Conservation (phyloP, 1,140 invertebrate genomes). For the Drosophila sproati region DNA sequence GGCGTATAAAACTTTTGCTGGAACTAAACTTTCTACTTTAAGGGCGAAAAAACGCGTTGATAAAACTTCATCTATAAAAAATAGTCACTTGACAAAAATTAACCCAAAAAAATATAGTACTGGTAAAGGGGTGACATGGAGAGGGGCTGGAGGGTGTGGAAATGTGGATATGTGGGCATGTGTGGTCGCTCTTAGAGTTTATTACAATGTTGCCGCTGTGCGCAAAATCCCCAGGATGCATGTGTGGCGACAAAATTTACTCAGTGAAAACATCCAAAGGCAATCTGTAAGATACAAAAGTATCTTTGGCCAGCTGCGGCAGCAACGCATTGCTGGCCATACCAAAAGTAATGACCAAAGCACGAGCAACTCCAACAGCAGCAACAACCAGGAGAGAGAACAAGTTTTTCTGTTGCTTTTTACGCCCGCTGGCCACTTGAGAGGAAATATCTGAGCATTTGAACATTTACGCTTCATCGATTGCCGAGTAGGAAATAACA, state of each 20-base stretch:
- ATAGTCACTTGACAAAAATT: constrained; percentile 34
- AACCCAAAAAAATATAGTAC: constrained; percentile 2
- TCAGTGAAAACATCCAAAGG: constrained; percentile 68
- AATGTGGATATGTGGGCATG: background rate
- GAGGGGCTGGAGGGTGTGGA: background rate
- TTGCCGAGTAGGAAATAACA: constrained; percentile 41
- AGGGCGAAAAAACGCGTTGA: constrained; percentile 14
- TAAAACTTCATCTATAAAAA: constrained; percentile 25
- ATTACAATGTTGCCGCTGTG: constrained; percentile 35
- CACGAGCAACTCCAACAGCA: constrained; percentile 47
- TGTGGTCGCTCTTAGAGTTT: constrained; percentile 17
- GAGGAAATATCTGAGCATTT: constrained; percentile 68
- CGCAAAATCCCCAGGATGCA: constrained; percentile 29
- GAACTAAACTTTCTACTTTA: constrained; percentile 41
- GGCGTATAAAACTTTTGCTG: constrained; percentile 27
- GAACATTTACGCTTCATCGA: constrained; percentile 83
- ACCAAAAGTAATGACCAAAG: constrained; percentile 74
- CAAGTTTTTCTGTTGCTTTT: constrained; percentile 36
- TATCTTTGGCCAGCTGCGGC: constrained; percentile 67
- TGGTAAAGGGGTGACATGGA: background rate
- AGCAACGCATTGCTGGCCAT: constrained; percentile 43
- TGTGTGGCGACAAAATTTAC: constrained; percentile 43
- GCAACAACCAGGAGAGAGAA: constrained; percentile 1
- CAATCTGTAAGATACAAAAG: constrained; percentile 76
- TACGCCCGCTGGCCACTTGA: constrained; percentile 50